Base-by-base conservation (phyloP, 2,797 vertebrate genomes). In the Labroides dimidiatus region DNA sequence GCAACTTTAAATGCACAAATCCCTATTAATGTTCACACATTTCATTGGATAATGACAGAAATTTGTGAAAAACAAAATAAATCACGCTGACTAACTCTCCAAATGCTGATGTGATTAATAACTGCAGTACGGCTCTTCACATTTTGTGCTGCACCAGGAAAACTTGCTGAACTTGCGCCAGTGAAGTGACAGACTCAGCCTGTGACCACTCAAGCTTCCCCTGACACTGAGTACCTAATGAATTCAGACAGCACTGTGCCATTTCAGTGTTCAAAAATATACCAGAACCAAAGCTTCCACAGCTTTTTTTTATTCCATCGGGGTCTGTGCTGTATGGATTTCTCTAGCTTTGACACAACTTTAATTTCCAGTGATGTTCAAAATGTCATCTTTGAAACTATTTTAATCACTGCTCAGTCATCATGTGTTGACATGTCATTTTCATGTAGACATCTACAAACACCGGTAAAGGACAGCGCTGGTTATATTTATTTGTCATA, bases 1-100 rank as follows among this genome's bases (percentile, higher is more conserved):
- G 11, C 39, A 64, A 77, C 57, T 37, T 54, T 56, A 68, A 57
- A 53, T 72, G 48, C 59, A 75, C 36, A 77, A 69, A 74, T 64
- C 13, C 43, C 17, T 9, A n/a, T 57, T 57, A 63, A 65, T 33
- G 56, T 64, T 67, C 42, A 50, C 55, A 74, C 72, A 60, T 74
- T 27, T 62, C 45, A 68, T 27, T 42, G 20, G 39, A 62, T 60
- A 84, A 69, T 50, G 55, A 59, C 41, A 49, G 45, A 76, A 45
- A 51, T 74, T 57, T 44, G 36, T 60, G 2, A 77, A 64, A 47
- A 69, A 57, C 16, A 44, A 16, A 43, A 57, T 75, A 60, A 71
- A 78, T 82, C 58, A 63, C 17, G 51, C 16, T 2, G 42, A 64
- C 49, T 52, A 33, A 63, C 44, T 59, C 44, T 24, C 43, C 70